Percentiles rank a stretch among this genome's conserved stretches.
Evolutionary conservation across 2,888 invertebrate species (phyloP).

Genomic region (Ecdyonurus torrentis): DNA sequence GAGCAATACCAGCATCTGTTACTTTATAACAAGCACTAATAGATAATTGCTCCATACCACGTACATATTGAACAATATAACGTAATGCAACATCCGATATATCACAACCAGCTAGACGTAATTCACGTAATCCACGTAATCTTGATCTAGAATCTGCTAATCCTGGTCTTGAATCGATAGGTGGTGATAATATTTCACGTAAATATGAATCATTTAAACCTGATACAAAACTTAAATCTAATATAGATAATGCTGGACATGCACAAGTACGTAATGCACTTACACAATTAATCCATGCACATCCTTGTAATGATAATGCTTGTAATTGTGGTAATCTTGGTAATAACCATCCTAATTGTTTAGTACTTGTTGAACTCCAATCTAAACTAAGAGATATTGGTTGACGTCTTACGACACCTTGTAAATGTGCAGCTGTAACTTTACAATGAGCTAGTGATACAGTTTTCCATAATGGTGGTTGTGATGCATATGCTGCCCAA

Average conservation of each 20-base stretch:
- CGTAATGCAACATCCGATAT: slow-evolving; percentile 72
- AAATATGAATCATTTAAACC: slow-evolving; percentile 71
- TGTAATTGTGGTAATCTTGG: slow-evolving; percentile 68
- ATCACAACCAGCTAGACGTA: slow-evolving; percentile 73
- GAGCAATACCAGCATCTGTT: slow-evolving; percentile 80
- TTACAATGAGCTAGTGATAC: slow-evolving; percentile 68
- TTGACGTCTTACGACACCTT: slow-evolving; percentile 76
- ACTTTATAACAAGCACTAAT: slow-evolving; percentile 63
- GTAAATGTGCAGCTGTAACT: slow-evolving; percentile 52
- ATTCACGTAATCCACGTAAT: slow-evolving; percentile 53
- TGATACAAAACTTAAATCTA: slow-evolving; percentile 75
- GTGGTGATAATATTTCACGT: slow-evolving; percentile 70
- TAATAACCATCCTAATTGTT: slow-evolving; percentile 85
- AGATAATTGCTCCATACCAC: background rate
- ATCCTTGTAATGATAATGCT: slow-evolving; percentile 57
- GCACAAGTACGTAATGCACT: slow-evolving; percentile 63
- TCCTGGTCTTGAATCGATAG: slow-evolving; percentile 67
- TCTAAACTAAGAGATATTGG: slow-evolving; percentile 69
- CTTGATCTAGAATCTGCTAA: slow-evolving; percentile 56
- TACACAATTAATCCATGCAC: slow-evolving; percentile 48
- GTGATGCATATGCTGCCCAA: slow-evolving; percentile 74
- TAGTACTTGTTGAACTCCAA: slow-evolving; percentile 74
- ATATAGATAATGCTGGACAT: slow-evolving; percentile 52
- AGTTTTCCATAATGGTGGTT: slow-evolving; percentile 66
- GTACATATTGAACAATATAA: slow-evolving; percentile 9